Evolutionary conservation across 2,113 vertebrate species (phyloP).

Genomic region (Tachysurus fulvidraco): DNA sequence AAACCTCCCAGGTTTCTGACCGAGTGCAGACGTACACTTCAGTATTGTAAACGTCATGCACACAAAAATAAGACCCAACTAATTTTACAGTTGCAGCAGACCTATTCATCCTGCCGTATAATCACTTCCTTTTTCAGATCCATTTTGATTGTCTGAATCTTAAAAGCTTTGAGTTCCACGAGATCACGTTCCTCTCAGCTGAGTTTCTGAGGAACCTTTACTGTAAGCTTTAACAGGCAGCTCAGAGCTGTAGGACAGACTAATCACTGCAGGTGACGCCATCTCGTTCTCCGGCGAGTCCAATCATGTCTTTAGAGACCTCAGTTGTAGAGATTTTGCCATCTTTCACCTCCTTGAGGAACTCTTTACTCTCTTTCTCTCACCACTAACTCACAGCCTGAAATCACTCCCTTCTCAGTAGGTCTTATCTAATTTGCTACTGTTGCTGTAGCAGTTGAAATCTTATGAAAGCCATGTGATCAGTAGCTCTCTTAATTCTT

Average conservation of each 20-base stretch:
- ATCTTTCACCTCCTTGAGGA: constrained; percentile 24
- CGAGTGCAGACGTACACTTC: no score
- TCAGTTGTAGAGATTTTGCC: neutral
- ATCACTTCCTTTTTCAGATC: constrained; percentile 27
- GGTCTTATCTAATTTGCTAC: constrained; percentile 40
- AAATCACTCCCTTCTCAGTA: constrained; percentile 40
- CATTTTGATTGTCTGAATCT: constrained; percentile 2
- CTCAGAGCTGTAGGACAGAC: constrained; percentile 38
- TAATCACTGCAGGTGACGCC: constrained; percentile 34
- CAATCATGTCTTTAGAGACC: constrained; percentile 26
- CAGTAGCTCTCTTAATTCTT: constrained; percentile 82
- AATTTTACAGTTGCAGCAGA: neutral
- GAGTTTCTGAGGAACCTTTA: neutral
- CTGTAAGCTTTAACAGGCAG: neutral
- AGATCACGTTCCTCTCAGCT: neutral
- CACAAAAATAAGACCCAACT: neutral
- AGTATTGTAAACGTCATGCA: neutral
- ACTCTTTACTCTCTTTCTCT: constrained; percentile 35
- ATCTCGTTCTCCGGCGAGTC: constrained; percentile 12
- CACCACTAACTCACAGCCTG: constrained; percentile 52
- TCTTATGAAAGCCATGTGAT: constrained; percentile 59
- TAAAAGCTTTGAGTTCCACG: neutral
- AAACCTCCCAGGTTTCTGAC: neutral
- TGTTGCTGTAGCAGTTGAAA: constrained; percentile 51
- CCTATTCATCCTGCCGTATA: neutral